phyloP scores from a whole-genome alignment of 1,140 invertebrate genomes.

The Oreohelix idahoensis region DNA sequence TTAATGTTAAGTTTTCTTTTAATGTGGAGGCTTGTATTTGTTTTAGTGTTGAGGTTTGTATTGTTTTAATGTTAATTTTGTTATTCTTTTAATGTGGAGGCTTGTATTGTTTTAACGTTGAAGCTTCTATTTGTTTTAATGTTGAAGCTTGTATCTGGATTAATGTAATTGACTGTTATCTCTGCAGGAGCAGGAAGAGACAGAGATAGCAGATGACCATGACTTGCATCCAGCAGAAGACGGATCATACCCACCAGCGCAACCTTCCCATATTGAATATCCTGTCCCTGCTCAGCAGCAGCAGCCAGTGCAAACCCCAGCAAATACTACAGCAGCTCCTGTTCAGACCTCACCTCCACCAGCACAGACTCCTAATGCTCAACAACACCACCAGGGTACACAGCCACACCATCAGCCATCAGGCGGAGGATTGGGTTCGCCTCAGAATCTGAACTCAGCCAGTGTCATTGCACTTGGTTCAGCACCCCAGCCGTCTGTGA shows the following conservation, averaged over 20 bases:
- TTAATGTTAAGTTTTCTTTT: too few species aligned
- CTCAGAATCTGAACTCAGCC: neutral
- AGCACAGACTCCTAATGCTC: neutral
- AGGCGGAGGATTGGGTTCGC: neutral
- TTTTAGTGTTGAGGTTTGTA: too few species aligned
- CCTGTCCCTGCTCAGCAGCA: conserved; percentile 26
- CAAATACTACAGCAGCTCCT: neutral
- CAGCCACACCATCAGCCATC: neutral
- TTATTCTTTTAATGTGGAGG: too few species aligned
- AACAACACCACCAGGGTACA: neutral
- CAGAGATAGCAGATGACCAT: conserved; percentile 71
- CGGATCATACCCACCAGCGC: neutral
- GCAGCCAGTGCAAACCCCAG: neutral
- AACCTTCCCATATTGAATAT: conserved; percentile 40
- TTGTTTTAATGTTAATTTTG: too few species aligned
- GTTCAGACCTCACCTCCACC: conserved; percentile 14
- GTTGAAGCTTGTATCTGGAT: too few species aligned
- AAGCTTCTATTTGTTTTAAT: too few species aligned
- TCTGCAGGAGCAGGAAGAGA: conserved; percentile 69
- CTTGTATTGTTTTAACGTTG: too few species aligned
- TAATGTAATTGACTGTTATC: neutral
- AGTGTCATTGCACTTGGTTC: neutral
- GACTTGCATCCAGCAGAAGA: conserved; percentile 68
- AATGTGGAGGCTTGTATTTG: too few species aligned
- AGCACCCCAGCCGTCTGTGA: neutral